Conservation (phyloP, 2,113 vertebrate species). For the Nestor notabilis region DNA sequence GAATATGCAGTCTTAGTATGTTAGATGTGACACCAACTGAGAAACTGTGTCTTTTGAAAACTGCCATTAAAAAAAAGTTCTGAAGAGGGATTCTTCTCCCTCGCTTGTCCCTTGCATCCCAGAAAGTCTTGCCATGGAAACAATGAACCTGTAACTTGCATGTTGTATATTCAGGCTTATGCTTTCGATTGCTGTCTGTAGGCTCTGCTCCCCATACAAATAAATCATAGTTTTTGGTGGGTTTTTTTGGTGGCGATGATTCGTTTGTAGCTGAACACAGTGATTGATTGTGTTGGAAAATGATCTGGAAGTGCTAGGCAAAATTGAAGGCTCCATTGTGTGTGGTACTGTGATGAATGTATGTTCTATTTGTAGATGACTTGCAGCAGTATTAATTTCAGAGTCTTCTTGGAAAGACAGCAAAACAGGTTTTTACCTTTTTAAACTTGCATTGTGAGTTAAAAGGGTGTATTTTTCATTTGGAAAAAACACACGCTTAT, state of each 20-base stretch:
- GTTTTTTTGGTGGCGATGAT: background rate
- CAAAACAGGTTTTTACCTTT: background rate
- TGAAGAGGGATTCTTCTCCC: background rate
- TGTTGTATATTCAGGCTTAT: background rate
- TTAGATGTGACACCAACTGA: background rate
- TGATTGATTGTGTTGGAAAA: background rate
- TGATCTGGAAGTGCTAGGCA: background rate
- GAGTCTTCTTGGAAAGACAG: background rate
- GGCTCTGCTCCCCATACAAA: background rate
- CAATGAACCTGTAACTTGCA: accelerated
- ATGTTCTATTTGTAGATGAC: background rate
- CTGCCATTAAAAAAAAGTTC: accelerated
- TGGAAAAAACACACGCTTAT: background rate
- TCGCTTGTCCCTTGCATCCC: background rate
- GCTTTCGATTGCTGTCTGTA: background rate
- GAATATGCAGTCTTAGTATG: background rate
- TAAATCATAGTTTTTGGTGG: background rate
- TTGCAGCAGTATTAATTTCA: background rate
- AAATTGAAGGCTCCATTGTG: background rate
- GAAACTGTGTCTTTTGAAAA: background rate
- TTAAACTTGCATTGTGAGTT: background rate
- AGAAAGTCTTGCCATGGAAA: background rate
- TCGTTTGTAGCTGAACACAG: background rate
- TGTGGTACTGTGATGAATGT: background rate
- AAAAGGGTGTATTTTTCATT: background rate